Base-by-base conservation (phyloP, 2,888 invertebrate genomes). In the Abscondita cerata region DNA sequence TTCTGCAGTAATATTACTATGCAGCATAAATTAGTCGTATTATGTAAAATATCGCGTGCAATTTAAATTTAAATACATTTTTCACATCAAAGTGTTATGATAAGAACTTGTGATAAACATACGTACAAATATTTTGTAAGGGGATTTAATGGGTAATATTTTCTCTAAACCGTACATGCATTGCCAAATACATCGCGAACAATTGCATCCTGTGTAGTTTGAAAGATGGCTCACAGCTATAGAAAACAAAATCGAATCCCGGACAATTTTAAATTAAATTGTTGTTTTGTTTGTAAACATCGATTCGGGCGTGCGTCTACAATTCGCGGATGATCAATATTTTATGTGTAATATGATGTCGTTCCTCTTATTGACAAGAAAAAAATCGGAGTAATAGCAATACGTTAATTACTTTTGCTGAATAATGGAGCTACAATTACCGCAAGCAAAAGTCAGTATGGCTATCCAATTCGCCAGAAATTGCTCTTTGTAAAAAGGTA, bases 1-100 rank as follows among this genome's bases (percentile, higher is more conserved):
- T 54, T 62, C 54, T 54, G 59, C 59, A 56, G 63, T 55, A 59
- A 63, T 46, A 55, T 63, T 63, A 59, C 55, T 63, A 55, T 63
- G 63, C 63, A 56, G 63, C 63, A 63, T 63, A 63, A 63, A 63
- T 63, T 63, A 55, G 63, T 63, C 59, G 54, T 59, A 59, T 59
- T 63, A 63, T 63, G 63, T 63, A 55, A 63, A 63, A 47, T 54
- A 59, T 63, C 63, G 63, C 63, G 63, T 63, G 63, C 63, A 63
- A 55, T 63, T 63, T 63, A 63, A 63, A 63, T 63, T 63, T 59
- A 63, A 63, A 63, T 55, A 63, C 56, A 63, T 55, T 63, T 63
- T 56, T 63, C 51, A 58, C 58, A 54, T 59, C 38, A 50, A 34
- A 38, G 46, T 58, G 47, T 18, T 57, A 47, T 47, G 52, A 59